Percentiles rank a stretch among this genome's conserved stretches.
phyloP scores from a whole-genome alignment of 30 jellyfish, hydroid and myxozoan genomes.

The Pelagia noctiluca region DNA sequence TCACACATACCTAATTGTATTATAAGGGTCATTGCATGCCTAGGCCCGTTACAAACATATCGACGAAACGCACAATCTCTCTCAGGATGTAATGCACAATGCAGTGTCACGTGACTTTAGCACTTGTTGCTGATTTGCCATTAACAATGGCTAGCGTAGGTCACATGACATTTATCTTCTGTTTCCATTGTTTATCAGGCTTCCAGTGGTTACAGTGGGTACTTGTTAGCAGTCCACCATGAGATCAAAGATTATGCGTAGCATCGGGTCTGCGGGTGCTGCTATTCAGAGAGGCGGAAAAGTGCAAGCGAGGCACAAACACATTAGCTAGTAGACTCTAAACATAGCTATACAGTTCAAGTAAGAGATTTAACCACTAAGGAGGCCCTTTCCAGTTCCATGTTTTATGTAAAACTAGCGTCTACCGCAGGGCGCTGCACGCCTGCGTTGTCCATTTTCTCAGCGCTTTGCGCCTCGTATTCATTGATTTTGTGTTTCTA shows the following conservation, averaged over 20 bases:
- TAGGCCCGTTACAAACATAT: not conserved
- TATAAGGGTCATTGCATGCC: conserved; percentile 55
- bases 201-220: not conserved
- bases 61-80: conserved; percentile 60
- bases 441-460: too few species aligned
- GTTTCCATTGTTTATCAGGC: not conserved
- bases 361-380: too few species aligned
- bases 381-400: too few species aligned
- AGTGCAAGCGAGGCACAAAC: not conserved
- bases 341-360: too few species aligned
- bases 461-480: too few species aligned
- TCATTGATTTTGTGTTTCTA: too few species aligned
- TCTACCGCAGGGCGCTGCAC: too few species aligned
- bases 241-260: conserved; percentile 62
- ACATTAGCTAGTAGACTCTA: not conserved
- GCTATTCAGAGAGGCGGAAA: conserved; percentile 1
- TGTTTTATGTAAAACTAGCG: too few species aligned
- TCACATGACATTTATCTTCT: not conserved
- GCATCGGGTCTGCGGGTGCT: conserved; percentile 35
- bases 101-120: conserved; percentile 24
- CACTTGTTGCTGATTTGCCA: conserved; percentile 2
- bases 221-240: conserved; percentile 8
- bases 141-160: conserved; percentile 8
- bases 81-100: not conserved
- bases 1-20: conserved; percentile 18